Percentiles rank a stretch among this genome's conserved stretches.
Evolutionary conservation across 2,113 vertebrate genomes (phyloP).

Genomic region (Oceanites oceanicus): DNA sequence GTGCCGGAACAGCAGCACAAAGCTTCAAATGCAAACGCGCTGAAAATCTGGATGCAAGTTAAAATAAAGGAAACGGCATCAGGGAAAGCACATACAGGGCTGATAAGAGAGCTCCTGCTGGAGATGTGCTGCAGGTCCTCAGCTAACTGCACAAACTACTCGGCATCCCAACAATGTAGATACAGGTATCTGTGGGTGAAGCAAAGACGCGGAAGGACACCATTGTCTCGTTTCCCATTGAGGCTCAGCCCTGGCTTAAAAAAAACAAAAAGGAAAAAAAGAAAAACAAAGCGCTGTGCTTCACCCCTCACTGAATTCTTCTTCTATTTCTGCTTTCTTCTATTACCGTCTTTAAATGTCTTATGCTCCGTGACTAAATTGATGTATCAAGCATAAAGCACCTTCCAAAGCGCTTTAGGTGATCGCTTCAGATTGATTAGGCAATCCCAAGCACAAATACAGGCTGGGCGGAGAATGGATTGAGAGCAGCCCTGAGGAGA

Average conservation of each 20-base stretch:
- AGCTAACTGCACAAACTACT: too few species aligned
- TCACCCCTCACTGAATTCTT: background rate
- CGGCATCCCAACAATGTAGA: accelerated
- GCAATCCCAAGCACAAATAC: too few species aligned
- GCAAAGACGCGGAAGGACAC: background rate
- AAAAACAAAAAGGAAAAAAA: background rate
- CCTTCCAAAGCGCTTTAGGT: background rate
- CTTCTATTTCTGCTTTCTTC: background rate
- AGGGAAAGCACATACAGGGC: accelerated
- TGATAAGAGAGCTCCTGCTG: background rate
- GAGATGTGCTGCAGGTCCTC: background rate
- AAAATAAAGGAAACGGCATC: background rate
- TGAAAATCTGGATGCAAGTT: background rate
- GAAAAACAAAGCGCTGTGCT: background rate
- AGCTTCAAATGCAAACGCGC: background rate
- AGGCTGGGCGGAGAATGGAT: too few species aligned
- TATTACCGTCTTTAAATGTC: background rate
- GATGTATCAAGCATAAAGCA: background rate
- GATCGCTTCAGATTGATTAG: too few species aligned
- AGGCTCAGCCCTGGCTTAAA: background rate
- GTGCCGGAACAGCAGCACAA: background rate
- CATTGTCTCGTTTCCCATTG: background rate
- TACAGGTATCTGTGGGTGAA: background rate
- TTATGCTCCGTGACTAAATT: accelerated
- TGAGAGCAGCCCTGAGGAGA: too few species aligned